These are phyloP conservation scores for Gephyroberyx darwinii DNA, from an alignment of 2,797 vertebrate genomes.

Conservation along the genomic window DNA sequence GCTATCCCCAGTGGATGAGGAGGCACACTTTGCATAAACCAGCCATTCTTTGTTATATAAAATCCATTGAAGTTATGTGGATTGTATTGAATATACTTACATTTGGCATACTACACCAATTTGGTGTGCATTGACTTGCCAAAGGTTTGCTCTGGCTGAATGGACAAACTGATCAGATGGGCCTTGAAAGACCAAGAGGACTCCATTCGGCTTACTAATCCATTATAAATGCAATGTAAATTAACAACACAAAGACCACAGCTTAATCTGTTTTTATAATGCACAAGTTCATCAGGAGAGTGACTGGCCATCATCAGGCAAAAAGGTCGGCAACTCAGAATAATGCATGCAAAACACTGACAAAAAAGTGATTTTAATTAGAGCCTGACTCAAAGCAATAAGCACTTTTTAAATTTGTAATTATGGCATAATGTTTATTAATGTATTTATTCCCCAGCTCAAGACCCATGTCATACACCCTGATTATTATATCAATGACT, in stretches of 20 bases:
- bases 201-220: conserved; percentile 57
- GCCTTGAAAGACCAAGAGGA: conserved; percentile 56
- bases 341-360: conserved; percentile 71
- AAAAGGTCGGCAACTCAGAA: conserved; percentile 65
- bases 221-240: conserved; percentile 74
- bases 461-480: conserved; percentile 52
- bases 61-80: conserved; percentile 70
- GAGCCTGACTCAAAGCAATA: conserved; percentile 65
- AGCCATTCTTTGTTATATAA: conserved; percentile 55
- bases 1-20: conserved; percentile 46
- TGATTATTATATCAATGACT: conserved; percentile 70
- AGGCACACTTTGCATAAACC: conserved; percentile 63
- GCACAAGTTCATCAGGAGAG: conserved; percentile 51
- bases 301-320: conserved; percentile 47
- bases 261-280: conserved; percentile 70
- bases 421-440: conserved; percentile 77
- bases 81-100: conserved; percentile 53
- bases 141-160: conserved; percentile 57
- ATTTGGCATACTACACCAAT: conserved; percentile 72
- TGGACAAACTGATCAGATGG: conserved; percentile 61
- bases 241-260: conserved; percentile 65
- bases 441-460: conserved; percentile 72
- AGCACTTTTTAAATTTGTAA: conserved; percentile 72
- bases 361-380: conserved; percentile 78
- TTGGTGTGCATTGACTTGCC: conserved; percentile 65